These are phyloP conservation scores for Acrossocheilus wenchowensis DNA, from an alignment of 2,797 vertebrate genomes.

Conservation along the genomic window DNA sequence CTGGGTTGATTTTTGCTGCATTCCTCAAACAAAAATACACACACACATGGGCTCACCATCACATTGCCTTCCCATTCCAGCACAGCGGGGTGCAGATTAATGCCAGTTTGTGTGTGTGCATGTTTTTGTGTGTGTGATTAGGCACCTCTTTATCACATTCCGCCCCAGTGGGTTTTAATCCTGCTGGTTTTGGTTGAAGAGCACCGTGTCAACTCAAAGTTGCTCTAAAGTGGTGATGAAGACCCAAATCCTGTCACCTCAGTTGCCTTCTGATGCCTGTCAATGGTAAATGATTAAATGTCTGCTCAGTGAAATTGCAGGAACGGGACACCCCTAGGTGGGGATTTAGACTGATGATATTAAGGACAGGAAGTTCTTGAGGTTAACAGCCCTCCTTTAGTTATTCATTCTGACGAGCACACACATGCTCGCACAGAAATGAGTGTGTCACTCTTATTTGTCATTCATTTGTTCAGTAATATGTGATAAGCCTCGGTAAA, in stretches of 20 bases:
- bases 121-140: constrained; percentile 44
- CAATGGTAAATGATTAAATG: constrained; percentile 5
- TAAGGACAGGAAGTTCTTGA: background rate
- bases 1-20: constrained; percentile 11
- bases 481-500: constrained; percentile 35
- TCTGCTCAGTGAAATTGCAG: background rate
- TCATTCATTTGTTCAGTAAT: constrained; percentile 28
- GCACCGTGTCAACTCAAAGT: constrained; percentile 13
- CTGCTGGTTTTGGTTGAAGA: constrained; percentile 34
- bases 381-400: background rate
- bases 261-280: background rate
- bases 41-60: constrained; percentile 10
- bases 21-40: constrained; percentile 23
- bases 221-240: constrained; percentile 9
- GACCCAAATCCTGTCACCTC: constrained; percentile 5
- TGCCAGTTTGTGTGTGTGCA: constrained; percentile 25
- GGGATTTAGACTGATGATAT: constrained; percentile 4
- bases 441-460: background rate
- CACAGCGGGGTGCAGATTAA: constrained; percentile 67
- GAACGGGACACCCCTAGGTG: background rate
- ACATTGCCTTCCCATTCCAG: constrained; percentile 40
- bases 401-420: background rate
- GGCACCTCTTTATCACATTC: constrained; percentile 49
- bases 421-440: background rate
- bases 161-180: constrained; percentile 35